Percentiles rank a stretch among this genome's conserved stretches.
These are phyloP conservation scores for Chitala chitala DNA, from an alignment of 2,113 vertebrate genomes.

Conservation along the genomic window DNA sequence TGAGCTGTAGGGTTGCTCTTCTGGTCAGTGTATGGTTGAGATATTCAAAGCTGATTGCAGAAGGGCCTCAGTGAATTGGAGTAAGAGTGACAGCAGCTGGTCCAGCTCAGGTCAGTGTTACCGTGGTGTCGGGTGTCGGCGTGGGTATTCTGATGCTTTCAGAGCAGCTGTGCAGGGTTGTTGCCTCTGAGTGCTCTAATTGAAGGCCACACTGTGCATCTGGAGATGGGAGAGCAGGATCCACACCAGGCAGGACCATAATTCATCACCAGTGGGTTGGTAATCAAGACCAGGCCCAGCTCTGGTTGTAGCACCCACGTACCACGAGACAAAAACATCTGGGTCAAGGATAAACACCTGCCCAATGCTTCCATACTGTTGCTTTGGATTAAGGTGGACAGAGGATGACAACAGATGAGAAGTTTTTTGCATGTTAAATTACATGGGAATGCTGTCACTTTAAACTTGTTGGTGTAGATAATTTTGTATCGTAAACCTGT, in stretches of 20 bases:
- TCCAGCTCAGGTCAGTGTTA: no score
- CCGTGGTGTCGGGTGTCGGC: constrained; percentile 26
- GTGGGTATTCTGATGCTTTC: constrained; percentile 45
- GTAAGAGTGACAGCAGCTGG: constrained; percentile 13
- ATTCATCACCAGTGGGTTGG: constrained; percentile 24
- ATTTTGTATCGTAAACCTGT: neutral
- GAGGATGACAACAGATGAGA: neutral
- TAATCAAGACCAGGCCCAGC: constrained; percentile 31
- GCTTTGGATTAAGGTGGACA: neutral
- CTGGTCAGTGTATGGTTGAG: neutral
- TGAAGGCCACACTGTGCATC: constrained; percentile 39
- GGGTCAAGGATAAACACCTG: neutral
- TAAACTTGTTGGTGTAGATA: neutral
- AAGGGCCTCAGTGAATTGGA: neutral
- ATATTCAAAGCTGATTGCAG: neutral
- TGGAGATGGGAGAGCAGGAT: constrained; percentile 39
- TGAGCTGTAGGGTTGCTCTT: neutral
- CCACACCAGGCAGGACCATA: constrained; percentile 33
- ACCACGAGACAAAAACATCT: neutral
- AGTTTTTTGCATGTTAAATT: neutral
- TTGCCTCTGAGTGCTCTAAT: constrained; percentile 52
- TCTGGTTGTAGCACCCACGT: neutral
- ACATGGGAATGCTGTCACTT: no score
- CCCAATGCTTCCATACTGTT: neutral
- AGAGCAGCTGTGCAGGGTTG: constrained; percentile 53